Percentiles rank a stretch among this genome's conserved stretches.
Evolutionary conservation across 1,140 invertebrate species (phyloP).

Genomic region (Monomorium pharaonis): DNA sequence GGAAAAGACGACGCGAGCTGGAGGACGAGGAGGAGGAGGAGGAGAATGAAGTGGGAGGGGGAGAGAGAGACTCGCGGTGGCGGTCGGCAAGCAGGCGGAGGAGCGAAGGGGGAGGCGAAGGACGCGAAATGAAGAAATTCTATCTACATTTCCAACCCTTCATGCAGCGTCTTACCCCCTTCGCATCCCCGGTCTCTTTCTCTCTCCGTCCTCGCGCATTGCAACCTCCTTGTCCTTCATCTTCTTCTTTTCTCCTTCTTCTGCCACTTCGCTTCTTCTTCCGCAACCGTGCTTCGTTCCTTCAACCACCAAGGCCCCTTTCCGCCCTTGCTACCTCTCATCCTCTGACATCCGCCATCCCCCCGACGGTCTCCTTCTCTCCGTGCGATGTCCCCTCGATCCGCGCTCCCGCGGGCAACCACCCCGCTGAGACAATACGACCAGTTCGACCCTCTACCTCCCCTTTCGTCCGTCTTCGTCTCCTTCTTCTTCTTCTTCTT

Average conservation of each 20-base stretch:
- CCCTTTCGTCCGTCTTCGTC: conserved; percentile 61
- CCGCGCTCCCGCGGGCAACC: conserved; percentile 77
- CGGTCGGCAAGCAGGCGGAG: conserved; percentile 71
- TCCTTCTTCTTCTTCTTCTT: conserved; percentile 57
- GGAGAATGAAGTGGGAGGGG: conserved; percentile 42
- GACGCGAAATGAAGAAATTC: conserved; percentile 86
- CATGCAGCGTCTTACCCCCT: conserved; percentile 84
- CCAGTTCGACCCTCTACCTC: conserved; percentile 67
- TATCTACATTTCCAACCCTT: conserved; percentile 86
- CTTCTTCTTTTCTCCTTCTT: conserved; percentile 67
- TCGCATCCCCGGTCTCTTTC: conserved; percentile 59
- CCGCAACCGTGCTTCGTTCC: conserved; percentile 68
- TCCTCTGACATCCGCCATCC: conserved; percentile 57
- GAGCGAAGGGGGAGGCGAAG: conserved; percentile 70
- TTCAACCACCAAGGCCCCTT: conserved; percentile 63
- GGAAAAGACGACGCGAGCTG: conserved; percentile 72
- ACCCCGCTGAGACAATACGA: conserved; percentile 83
- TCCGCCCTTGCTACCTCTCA: conserved; percentile 49
- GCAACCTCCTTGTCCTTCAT: conserved; percentile 68
- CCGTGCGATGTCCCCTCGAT: conserved; percentile 70
- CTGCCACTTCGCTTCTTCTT: conserved; percentile 70
- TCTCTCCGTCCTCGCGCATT: conserved; percentile 45
- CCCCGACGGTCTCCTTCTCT: conserved; percentile 50
- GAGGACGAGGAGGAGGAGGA: conserved; percentile 17
- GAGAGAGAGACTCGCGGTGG: conserved; percentile 71